Base-by-base conservation (phyloP, 2,113 vertebrate species). In the Pedionomus torquatus region DNA sequence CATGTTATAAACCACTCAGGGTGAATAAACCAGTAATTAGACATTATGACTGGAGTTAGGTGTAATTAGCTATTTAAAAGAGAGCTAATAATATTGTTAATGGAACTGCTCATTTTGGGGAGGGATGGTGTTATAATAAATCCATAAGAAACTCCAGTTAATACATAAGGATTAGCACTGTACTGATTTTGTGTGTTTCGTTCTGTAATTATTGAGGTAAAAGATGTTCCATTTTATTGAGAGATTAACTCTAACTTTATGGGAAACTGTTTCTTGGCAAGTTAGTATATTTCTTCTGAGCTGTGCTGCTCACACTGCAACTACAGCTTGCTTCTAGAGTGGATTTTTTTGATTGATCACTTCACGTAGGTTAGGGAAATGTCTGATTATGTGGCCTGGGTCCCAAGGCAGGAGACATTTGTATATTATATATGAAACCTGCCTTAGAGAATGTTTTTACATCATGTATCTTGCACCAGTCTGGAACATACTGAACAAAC, bases 1-100 rank as follows among this genome's bases (percentile, higher is more conserved):
- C 86, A 30, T 83, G 37, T 94, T 91, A 69, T 57, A 85, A 97
- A 93, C 68, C 76, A 64, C 74, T 96, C 14, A 23, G 71, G 95
- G 57, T 92, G 97, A 90, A 90, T 92, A 95, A 95, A 96, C 87
- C 55, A 84, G 71, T 63, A 94, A 96, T 94, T 92, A 96, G 87
- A 54, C 87, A 83, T 93, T 89, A 90, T 80, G 51, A 63, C 46
- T 92, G 66, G 90, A 88, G 65, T 84, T 80, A 54, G 66, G 74
- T 90, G 55, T 84, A 95, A 97, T 95, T 91, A 93, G 83, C 92
- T 91, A 39, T 91, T 94, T 93, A 70, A 95, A 89, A 76, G 75
- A 83, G 68, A 63, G 60, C 79, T 91, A 95, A 61, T 96, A 88
- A 63, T 77, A 37, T 51, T 86, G 54, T 51, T 95, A 90, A 95